These are phyloP conservation scores for Fistularia commersonii DNA, from an alignment of 2,797 vertebrate species.

Conservation along the genomic window DNA sequence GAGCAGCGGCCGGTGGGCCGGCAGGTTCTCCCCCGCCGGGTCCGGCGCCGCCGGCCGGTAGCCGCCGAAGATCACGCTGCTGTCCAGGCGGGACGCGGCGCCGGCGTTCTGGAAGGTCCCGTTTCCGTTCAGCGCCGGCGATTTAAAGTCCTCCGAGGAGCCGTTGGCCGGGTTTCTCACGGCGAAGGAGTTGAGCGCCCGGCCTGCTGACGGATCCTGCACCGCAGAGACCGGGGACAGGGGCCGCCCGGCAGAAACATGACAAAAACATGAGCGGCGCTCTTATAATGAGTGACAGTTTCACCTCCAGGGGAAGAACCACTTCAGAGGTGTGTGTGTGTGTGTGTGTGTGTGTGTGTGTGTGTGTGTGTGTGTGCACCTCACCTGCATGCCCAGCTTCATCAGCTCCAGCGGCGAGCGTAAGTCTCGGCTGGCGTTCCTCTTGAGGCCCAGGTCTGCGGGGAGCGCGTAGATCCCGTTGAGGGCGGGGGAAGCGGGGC, in stretches of 20 bases:
- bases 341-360: no score
- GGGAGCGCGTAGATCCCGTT: slow-evolving; percentile 49
- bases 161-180: slow-evolving; percentile 50
- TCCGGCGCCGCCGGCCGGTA: slow-evolving; percentile 48
- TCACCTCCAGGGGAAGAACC: no score
- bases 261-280: no score
- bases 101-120: neutral
- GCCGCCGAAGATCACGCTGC: slow-evolving; percentile 82
- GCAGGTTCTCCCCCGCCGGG: slow-evolving; percentile 43
- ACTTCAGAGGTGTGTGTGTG: no score
- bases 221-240: no score
- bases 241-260: no score
- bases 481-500: neutral
- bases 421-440: slow-evolving; percentile 41
- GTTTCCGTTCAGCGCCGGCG: slow-evolving; percentile 54
- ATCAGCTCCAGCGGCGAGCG: slow-evolving; percentile 72
- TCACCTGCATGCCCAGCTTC: no score
- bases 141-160: slow-evolving; percentile 57
- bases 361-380: no score
- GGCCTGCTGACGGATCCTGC: no score
- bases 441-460: slow-evolving; percentile 64
- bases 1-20: slow-evolving; percentile 4
- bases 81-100: slow-evolving; percentile 81
- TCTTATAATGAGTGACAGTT: no score
- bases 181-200: no score